A percentile compares a stretch with the other conserved stretches of the same genome.
Conservation (phyloP, 2,888 invertebrate genomes). For the Loripinus fragilis region DNA sequence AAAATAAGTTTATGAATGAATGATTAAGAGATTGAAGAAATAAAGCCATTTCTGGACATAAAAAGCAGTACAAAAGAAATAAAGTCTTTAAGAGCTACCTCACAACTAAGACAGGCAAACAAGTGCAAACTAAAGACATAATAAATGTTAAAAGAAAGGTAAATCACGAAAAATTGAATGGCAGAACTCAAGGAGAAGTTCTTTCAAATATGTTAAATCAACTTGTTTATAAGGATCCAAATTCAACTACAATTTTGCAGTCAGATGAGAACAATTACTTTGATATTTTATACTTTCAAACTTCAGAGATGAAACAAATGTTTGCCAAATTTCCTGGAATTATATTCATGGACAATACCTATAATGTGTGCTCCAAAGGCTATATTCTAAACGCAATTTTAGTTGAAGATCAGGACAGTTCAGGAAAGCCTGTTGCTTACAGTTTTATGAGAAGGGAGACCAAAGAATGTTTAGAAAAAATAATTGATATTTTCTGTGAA, state of each 20-base stretch:
- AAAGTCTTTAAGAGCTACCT: not conserved
- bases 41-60: not conserved
- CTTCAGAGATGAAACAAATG: not conserved
- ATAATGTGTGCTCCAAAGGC: not conserved
- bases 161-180: not conserved
- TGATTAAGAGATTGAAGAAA: not conserved
- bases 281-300: not conserved
- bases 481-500: not conserved
- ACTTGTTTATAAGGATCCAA: not conserved
- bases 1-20: no score
- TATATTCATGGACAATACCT: slow-evolving; percentile 1
- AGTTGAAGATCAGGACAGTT: not conserved
- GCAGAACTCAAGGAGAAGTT: not conserved
- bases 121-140: not conserved
- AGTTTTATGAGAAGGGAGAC: not conserved
- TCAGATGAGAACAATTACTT: not conserved
- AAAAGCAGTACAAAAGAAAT: not conserved
- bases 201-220: not conserved
- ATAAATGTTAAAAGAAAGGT: not conserved
- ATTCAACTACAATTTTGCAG: not conserved
- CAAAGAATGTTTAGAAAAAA: not conserved
- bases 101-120: not conserved
- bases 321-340: not conserved
- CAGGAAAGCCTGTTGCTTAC: not conserved
- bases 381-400: not conserved